Evolutionary conservation across 2,888 invertebrate genomes (phyloP).

Genomic region (Steromphala cineraria): DNA sequence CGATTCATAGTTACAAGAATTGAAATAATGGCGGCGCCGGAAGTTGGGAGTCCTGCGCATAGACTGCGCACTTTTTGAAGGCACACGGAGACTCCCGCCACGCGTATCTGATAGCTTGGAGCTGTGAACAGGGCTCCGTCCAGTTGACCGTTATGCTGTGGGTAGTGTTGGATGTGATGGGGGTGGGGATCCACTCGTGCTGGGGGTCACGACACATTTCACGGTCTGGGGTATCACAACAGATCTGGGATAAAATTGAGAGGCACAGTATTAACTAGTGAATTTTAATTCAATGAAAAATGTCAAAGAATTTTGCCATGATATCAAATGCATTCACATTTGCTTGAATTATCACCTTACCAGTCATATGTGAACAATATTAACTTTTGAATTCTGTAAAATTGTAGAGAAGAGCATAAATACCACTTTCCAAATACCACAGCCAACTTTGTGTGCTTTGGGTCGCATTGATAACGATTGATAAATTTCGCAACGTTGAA

Average conservation of each 20-base stretch:
- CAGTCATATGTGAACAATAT: too few species aligned
- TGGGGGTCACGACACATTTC: not conserved
- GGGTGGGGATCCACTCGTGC: not conserved
- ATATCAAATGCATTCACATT: too few species aligned
- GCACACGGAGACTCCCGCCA: constrained; percentile 38
- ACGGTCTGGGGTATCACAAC: not conserved
- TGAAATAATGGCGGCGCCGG: constrained; percentile 35
- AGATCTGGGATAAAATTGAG: not conserved
- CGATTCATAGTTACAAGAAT: not conserved
- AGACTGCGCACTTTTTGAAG: constrained; percentile 34
- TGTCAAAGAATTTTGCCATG: too few species aligned
- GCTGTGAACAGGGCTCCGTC: not conserved
- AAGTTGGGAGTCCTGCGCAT: constrained; percentile 25
- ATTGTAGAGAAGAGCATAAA: too few species aligned
- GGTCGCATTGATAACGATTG: too few species aligned
- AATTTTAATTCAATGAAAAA: too few species aligned
- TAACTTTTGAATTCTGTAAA: too few species aligned
- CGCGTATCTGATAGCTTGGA: constrained; percentile 32
- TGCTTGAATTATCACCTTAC: too few species aligned
- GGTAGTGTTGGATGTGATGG: not conserved
- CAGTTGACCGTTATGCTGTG: not conserved
- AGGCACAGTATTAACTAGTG: too few species aligned
- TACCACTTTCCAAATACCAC: too few species aligned
- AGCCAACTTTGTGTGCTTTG: too few species aligned
- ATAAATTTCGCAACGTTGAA: too few species aligned